These are phyloP conservation scores for Polyergus mexicanus DNA, from an alignment of 1,140 invertebrate species.

Conservation along the genomic window DNA sequence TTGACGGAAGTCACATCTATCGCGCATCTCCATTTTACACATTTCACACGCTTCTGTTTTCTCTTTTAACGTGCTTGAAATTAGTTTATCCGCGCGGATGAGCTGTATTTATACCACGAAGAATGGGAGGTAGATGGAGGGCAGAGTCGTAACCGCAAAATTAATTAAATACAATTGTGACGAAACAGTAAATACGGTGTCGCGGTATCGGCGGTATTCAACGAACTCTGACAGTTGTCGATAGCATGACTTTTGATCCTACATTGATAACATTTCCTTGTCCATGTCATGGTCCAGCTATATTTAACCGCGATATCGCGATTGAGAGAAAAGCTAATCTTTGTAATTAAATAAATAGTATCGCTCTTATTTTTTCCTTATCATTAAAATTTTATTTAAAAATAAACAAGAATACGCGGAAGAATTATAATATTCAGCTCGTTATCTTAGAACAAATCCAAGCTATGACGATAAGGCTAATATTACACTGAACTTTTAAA, in stretches of 20 bases:
- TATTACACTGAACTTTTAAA: too few relatives aligned
- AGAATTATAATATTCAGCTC: background rate
- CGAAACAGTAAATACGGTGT: conserved; percentile 65
- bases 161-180: conserved; percentile 77
- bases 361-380: background rate
- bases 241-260: conserved; percentile 52
- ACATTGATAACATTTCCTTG: conserved; percentile 31
- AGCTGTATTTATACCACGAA: conserved; percentile 36
- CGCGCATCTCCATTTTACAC: background rate
- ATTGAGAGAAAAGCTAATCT: background rate
- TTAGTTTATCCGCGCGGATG: conserved; percentile 47
- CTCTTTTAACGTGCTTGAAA: conserved; percentile 38
- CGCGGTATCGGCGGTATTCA: conserved; percentile 53
- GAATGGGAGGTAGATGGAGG: conserved; percentile 1
- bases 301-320: background rate
- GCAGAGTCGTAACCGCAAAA: conserved; percentile 63
- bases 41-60: background rate
- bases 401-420: too few relatives aligned
- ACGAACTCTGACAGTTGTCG: conserved; percentile 61
- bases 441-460: background rate
- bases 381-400: background rate
- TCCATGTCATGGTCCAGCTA: background rate
- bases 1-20: background rate
- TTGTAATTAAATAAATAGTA: background rate
- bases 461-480: too few relatives aligned